Percentiles rank a stretch among this genome's conserved stretches.
Evolutionary conservation across 2,888 invertebrate genomes (phyloP).

Genomic region (Ochlodes sylvanus): DNA sequence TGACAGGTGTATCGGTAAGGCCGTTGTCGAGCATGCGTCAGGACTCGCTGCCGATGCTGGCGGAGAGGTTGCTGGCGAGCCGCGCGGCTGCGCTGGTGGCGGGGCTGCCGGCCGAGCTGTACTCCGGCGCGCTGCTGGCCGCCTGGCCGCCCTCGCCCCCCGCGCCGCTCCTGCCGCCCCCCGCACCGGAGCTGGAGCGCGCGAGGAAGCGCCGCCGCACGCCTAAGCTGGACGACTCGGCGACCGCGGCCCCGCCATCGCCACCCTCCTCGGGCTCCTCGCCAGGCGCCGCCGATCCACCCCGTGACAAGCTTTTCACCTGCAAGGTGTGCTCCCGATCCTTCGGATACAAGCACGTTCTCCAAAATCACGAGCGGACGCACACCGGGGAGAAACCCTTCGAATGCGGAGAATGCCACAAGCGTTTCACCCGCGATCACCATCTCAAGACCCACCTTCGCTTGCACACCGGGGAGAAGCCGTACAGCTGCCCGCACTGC

Average conservation of each 20-base stretch:
- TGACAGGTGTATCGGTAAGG: constrained; percentile 79
- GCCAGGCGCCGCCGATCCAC: constrained; percentile 78
- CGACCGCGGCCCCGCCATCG: constrained; percentile 65
- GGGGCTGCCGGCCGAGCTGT: constrained; percentile 86
- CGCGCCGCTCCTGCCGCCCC: constrained; percentile 81
- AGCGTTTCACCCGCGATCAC: constrained; percentile 96
- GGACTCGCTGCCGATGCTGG: constrained; percentile 78
- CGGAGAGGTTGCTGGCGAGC: constrained; percentile 82
- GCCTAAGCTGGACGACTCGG: constrained; percentile 73
- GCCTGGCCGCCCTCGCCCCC: constrained; percentile 85
- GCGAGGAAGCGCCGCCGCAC: constrained; percentile 78
- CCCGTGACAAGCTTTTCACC: constrained; percentile 93
- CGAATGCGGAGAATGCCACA: constrained; percentile 96
- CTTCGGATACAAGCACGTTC: constrained; percentile 97
- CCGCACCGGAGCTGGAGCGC: constrained; percentile 75
- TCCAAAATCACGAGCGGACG: constrained; percentile 97
- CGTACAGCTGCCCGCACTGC: constrained; percentile 96
- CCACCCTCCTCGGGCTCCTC: constrained; percentile 81
- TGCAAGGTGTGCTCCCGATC: constrained; percentile 94
- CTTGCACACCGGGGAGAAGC: constrained; percentile 96
- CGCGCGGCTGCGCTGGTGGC: constrained; percentile 82
- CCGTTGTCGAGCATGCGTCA: constrained; percentile 80
- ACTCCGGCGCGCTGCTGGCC: constrained; percentile 86
- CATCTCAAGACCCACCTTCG: constrained; percentile 97
- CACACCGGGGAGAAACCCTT: constrained; percentile 98